These are phyloP conservation scores for Glomeris marginata DNA, from an alignment of 2,888 invertebrate species.

Conservation along the genomic window DNA sequence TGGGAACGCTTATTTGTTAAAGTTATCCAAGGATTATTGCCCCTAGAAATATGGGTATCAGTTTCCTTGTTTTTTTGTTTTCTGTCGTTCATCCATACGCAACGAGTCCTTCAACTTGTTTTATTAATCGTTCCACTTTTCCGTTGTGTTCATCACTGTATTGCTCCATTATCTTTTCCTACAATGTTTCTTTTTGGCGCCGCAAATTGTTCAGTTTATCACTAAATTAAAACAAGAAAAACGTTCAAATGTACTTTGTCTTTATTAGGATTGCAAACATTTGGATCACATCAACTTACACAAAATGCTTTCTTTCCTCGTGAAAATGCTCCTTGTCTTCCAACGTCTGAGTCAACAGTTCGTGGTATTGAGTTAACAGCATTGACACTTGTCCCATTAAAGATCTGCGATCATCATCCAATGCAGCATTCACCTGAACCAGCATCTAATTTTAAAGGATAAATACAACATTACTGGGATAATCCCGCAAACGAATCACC, in stretches of 20 bases:
- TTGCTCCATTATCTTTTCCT: slow-evolving; percentile 98
- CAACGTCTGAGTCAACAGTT: slow-evolving; percentile 74
- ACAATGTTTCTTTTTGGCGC: slow-evolving; percentile 89
- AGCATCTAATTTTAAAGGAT: slow-evolving; percentile 44
- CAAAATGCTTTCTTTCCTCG: slow-evolving; percentile 82
- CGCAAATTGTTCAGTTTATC: slow-evolving; percentile 82
- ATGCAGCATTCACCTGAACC: slow-evolving; percentile 69
- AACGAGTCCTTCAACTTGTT: no score
- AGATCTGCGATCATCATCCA: slow-evolving; percentile 77
- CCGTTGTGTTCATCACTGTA: no score
- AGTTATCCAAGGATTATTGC: no score
- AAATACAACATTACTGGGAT: no score
- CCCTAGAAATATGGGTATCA: no score
- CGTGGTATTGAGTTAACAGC: slow-evolving; percentile 82
- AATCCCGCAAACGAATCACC: no score
- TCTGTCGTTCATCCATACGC: no score
- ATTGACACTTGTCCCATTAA: slow-evolving; percentile 86
- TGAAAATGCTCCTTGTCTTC: slow-evolving; percentile 93
- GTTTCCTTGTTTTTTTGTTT: no score
- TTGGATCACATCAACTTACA: slow-evolving; percentile 39
- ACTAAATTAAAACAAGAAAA: slow-evolving; percentile 28
- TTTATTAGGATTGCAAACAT: no score
- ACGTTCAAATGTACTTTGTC: no score
- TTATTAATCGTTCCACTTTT: no score
- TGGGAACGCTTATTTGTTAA: no score